These are phyloP conservation scores for Lethocerus indicus DNA, from an alignment of 1,140 invertebrate genomes.

Conservation along the genomic window DNA sequence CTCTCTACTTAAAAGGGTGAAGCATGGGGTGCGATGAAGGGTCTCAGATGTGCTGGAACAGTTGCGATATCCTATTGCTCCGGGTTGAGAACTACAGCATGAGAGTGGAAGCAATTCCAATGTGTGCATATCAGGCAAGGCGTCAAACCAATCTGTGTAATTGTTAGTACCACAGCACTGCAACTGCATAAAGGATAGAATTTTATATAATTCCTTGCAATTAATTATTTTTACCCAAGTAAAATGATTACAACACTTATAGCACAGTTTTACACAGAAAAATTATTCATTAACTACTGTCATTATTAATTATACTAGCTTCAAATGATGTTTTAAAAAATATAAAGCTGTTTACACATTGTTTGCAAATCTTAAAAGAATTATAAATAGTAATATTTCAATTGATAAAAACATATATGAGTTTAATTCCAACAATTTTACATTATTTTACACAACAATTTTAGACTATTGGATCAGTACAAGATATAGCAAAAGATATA, in stretches of 20 bases:
- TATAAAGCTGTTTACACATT: neutral
- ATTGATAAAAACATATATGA: too few relatives aligned
- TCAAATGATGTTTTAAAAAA: neutral
- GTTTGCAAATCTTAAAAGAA: neutral
- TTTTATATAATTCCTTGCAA: neutral
- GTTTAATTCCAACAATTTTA: too few relatives aligned
- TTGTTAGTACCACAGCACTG: conserved; percentile 60
- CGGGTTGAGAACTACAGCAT: neutral
- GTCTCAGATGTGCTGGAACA: neutral
- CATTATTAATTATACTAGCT: neutral
- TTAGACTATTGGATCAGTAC: too few relatives aligned
- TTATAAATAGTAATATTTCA: too few relatives aligned
- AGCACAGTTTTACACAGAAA: too few relatives aligned
- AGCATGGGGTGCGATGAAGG: neutral
- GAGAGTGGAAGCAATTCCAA: neutral
- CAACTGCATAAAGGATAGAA: conserved; percentile 31
- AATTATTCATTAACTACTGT: neutral
- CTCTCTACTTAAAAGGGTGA: neutral
- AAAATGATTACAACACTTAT: neutral
- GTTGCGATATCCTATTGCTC: neutral
- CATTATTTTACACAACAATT: too few relatives aligned
- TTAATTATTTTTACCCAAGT: neutral
- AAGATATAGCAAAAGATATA: too few relatives aligned
- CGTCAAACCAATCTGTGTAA: conserved; percentile 40
- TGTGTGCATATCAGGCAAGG: neutral